phyloP scores from a whole-genome alignment of 2,888 invertebrate species.

The Rotaria socialis region DNA sequence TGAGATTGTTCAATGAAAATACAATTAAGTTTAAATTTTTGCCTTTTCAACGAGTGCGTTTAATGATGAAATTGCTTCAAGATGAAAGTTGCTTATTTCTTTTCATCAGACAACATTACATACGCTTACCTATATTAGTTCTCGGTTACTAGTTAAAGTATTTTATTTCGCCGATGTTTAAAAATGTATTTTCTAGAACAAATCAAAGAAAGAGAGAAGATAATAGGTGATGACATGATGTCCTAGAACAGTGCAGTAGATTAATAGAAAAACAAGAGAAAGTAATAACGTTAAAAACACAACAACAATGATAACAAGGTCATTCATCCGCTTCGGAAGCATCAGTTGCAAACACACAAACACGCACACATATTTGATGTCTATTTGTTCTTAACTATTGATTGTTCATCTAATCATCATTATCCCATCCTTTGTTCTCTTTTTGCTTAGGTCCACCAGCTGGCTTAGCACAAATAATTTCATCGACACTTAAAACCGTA shows the following conservation, averaged over 20 bases:
- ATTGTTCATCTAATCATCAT: slow-evolving; percentile 54
- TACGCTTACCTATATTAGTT: not conserved
- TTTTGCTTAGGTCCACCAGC: slow-evolving; percentile 85
- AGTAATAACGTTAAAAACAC: slow-evolving; percentile 26
- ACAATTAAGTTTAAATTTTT: too few relatives aligned
- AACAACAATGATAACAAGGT: slow-evolving; percentile 12
- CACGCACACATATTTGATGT: not conserved
- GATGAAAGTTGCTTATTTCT: not conserved
- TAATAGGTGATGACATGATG: not conserved
- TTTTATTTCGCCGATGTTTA: slow-evolving; percentile 20
- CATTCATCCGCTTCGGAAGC: not conserved
- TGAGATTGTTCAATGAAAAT: too few relatives aligned
- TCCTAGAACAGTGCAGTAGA: slow-evolving; percentile 19
- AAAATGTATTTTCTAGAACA: slow-evolving; percentile 12
- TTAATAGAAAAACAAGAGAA: slow-evolving; percentile 7
- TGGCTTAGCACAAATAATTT: slow-evolving; percentile 92
- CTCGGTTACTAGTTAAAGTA: not conserved
- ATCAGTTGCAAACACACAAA: not conserved
- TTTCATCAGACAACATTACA: not conserved
- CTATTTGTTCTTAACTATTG: not conserved
- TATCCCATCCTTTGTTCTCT: slow-evolving; percentile 57
- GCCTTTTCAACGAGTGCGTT: too few relatives aligned
- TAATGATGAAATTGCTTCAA: too few relatives aligned
- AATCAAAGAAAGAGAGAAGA: not conserved
- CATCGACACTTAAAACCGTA: slow-evolving; percentile 86